Evolutionary conservation across 2,113 vertebrate genomes (phyloP).

Genomic region (Holacanthus passer): DNA sequence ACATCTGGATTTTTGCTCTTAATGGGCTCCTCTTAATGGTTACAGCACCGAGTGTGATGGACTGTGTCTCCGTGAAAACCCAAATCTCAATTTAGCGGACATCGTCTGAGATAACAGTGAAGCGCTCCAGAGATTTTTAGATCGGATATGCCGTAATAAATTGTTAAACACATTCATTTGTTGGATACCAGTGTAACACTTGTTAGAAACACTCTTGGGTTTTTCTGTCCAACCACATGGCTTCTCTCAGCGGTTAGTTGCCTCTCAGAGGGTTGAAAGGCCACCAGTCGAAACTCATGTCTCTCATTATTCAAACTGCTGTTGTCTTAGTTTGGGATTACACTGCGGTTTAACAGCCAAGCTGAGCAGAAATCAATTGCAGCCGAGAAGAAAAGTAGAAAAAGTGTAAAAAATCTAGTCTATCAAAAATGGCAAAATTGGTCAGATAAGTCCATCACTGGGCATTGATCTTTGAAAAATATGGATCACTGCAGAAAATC

Average conservation of each 20-base stretch:
- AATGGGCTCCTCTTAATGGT: slow-evolving; percentile 33
- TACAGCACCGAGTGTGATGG: slow-evolving; percentile 43
- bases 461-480: slow-evolving; percentile 9
- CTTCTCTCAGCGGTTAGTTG: neutral
- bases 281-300: slow-evolving; percentile 29
- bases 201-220: neutral
- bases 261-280: slow-evolving; percentile 24
- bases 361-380: neutral
- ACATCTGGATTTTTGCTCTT: slow-evolving; percentile 66
- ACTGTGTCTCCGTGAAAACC: slow-evolving; percentile 12
- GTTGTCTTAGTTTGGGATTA: neutral
- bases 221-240: slow-evolving; percentile 2
- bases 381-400: neutral
- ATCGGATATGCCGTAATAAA: neutral
- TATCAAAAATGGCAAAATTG: neutral
- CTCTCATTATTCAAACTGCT: slow-evolving; percentile 32
- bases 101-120: slow-evolving; percentile 2
- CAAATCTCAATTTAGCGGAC: slow-evolving; percentile 20
- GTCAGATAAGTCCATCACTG: slow-evolving; percentile 1
- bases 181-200: neutral
- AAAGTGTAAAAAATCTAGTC: neutral
- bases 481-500: neutral
- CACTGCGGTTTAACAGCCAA: slow-evolving; percentile 3
- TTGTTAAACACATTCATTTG: neutral
- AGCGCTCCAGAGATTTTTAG: neutral